phyloP scores from a whole-genome alignment of 2,113 vertebrate genomes.

The Azemiops feae region DNA sequence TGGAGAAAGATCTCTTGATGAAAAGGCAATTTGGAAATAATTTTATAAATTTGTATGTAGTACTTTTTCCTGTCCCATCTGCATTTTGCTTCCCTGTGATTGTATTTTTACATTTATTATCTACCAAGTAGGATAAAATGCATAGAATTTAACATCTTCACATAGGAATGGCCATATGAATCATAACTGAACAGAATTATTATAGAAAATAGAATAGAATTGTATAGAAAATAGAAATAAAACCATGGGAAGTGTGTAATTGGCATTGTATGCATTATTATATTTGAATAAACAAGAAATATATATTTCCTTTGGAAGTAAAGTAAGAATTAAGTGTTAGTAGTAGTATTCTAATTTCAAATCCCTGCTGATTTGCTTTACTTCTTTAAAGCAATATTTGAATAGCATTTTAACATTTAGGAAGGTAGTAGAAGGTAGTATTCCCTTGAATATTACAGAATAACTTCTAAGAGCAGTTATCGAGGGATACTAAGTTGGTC shows the following conservation, averaged over 20 bases:
- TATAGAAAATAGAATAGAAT: not conserved
- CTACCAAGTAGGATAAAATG: not conserved
- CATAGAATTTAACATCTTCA: not conserved
- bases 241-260: not conserved
- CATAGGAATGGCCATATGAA: not conserved
- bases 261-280: not conserved
- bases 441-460: not conserved
- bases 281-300: not conserved
- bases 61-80: not conserved
- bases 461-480: not conserved
- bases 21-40: not conserved
- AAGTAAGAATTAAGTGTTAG: not conserved
- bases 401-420: not conserved
- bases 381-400: slow-evolving; percentile 18
- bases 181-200: not conserved
- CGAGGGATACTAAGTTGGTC: not conserved
- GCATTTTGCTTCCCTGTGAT: not conserved
- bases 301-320: not conserved
- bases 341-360: not conserved
- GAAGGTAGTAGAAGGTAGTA: no score
- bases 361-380: not conserved
- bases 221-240: not conserved
- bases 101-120: not conserved
- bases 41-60: not conserved
- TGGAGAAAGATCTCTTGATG: not conserved